phyloP scores from a whole-genome alignment of 2,113 vertebrate species.

The Astur gentilis region DNA sequence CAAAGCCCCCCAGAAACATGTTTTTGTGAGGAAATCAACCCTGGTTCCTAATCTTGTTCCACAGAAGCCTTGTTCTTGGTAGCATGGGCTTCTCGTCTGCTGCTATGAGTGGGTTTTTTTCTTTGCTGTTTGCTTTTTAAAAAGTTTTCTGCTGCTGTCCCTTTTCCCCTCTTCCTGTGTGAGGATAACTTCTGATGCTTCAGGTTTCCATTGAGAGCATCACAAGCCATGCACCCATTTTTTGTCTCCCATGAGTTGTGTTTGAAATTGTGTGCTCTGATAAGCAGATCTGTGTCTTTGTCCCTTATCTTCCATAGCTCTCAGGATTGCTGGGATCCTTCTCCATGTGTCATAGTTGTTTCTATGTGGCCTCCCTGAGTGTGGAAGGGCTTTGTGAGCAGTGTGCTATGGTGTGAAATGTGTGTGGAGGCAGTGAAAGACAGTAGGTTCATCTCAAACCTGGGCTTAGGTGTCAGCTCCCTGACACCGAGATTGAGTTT shows the following conservation, averaged over 20 bases:
- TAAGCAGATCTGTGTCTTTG: neutral
- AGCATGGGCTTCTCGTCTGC: neutral
- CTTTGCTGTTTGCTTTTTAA: neutral
- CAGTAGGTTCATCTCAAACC: neutral
- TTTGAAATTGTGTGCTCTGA: neutral
- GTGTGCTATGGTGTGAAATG: neutral
- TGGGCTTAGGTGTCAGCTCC: neutral
- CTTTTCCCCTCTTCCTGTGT: neutral
- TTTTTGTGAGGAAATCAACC: neutral
- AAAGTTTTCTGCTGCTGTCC: neutral
- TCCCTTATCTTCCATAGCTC: neutral
- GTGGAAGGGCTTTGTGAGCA: accelerated
- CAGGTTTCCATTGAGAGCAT: neutral
- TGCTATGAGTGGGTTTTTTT: neutral
- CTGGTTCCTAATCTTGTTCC: neutral
- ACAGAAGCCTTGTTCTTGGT: neutral
- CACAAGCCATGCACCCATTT: accelerated
- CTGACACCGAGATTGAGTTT: neutral
- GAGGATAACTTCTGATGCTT: neutral
- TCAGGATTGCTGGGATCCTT: neutral
- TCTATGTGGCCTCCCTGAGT: neutral
- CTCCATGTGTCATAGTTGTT: accelerated
- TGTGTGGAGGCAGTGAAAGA: neutral
- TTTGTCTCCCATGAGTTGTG: neutral
- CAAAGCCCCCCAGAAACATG: neutral